Conservation (phyloP, 2,888 invertebrate species). For the Noctua pronuba region DNA sequence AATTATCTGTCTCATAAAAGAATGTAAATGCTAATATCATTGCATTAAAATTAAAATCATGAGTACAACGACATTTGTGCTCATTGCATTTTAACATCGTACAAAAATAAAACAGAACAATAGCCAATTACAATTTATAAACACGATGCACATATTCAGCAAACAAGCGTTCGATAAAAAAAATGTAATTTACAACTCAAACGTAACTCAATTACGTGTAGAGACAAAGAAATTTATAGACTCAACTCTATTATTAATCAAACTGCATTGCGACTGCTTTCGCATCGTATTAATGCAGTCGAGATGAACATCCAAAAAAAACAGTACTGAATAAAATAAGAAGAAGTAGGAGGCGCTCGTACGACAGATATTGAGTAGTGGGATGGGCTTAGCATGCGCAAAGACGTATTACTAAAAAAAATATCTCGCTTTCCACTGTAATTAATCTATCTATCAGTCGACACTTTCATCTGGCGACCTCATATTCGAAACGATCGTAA, state of each 20-base stretch:
- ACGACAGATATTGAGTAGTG: constrained; percentile 91
- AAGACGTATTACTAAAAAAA: constrained; percentile 83
- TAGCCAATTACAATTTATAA: constrained; percentile 61
- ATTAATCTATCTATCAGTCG: constrained; percentile 82
- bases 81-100: constrained; percentile 48
- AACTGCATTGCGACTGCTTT: constrained; percentile 87
- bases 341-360: constrained; percentile 89
- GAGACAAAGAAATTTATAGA: constrained; percentile 62
- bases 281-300: constrained; percentile 85
- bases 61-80: constrained; percentile 44
- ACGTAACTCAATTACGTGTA: constrained; percentile 55
- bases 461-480: constrained; percentile 86
- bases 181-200: constrained; percentile 35
- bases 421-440: constrained; percentile 76
- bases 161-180: constrained; percentile 41
- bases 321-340: constrained; percentile 88
- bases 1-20: constrained; percentile 28
- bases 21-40: constrained; percentile 53
- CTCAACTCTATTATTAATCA: constrained; percentile 84
- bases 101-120: constrained; percentile 59
- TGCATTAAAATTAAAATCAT: constrained; percentile 52
- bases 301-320: constrained; percentile 84
- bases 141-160: constrained; percentile 47
- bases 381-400: constrained; percentile 90
- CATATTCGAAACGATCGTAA: constrained; percentile 83